Evolutionary conservation across 1,140 invertebrate species (phyloP).

Genomic region (Orius insidiosus): DNA sequence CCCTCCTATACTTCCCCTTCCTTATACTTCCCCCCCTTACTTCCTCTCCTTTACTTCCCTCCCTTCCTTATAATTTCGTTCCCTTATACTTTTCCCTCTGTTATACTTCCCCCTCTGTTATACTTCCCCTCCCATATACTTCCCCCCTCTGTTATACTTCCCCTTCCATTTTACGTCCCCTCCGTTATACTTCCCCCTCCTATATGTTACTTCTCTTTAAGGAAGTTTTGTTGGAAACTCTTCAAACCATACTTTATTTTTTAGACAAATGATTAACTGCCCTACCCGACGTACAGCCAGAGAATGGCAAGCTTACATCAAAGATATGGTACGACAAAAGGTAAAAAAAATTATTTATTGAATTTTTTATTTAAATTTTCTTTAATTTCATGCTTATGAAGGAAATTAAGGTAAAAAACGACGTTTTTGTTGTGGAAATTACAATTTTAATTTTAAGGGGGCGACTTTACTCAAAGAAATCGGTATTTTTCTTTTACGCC

Average conservation of each 20-base stretch:
- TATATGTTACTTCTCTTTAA: neutral
- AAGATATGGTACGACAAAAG: constrained; percentile 42
- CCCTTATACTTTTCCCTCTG: no score
- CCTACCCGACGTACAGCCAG: constrained; percentile 67
- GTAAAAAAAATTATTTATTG: constrained; percentile 28
- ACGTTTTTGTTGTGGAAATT: constrained; percentile 9
- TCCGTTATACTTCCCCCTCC: no score
- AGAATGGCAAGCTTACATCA: constrained; percentile 68
- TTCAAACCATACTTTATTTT: no score
- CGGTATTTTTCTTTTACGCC: constrained; percentile 73
- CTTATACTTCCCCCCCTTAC: no score
- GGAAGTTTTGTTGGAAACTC: no score
- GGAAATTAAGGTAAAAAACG: constrained; percentile 5
- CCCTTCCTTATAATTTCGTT: no score
- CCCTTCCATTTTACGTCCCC: no score
- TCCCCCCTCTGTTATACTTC: no score
- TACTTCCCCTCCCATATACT: no score
- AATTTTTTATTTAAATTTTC: neutral
- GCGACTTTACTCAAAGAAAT: constrained; percentile 55
- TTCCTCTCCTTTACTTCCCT: no score
- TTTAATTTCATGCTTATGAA: neutral
- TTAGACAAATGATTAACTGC: constrained; percentile 67
- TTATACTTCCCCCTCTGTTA: no score
- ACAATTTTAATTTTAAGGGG: constrained; percentile 27
- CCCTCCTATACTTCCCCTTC: no score